Evolutionary conservation across 2,797 vertebrate species (phyloP), one percentile per base, ranked within the genome.

Genomic region (Urophycis tenuis): DNA sequence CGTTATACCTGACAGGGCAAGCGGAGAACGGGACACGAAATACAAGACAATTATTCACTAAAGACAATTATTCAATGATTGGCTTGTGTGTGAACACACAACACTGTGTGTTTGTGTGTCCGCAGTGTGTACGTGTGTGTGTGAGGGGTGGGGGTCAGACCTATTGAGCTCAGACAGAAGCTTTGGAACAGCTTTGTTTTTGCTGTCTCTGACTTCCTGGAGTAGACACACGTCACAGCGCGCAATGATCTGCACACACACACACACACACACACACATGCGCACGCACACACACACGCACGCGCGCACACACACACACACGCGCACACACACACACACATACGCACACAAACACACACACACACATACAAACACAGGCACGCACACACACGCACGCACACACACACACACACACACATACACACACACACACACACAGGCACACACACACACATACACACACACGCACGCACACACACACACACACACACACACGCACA

Each of bases 191-290:
- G 93, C 94, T 69, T 75, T 85, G 0, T 86, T 86, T 78, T 88
- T 92, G 15, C 73, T 79, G 81, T 95, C 94, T 79, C 93, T 90
- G 71, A 95, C 94, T 77, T 95, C 94, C 84, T 94, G 93, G 71
- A 95, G 91, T 73, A 94, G 81, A 76, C 88, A 89, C 25, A 95
- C 88, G 3, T 95, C 93, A 81, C 92, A 95, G 70, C 94, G 93
- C 35, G 88, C 45, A n/a, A 95, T 85, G 77, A 95, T 93, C 94
- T 95, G 83, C 60, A n/a, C 75, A 76, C 45, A 34, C 74, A 35
- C 74, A 30, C 29, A 75, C 36, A 15, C 70, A 75, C 36, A 71
- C 70, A 74, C 41, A 53, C 73, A 53, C 73, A 74, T 41, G 53
- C 73, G 53, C 41, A 74, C 73, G 49, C 73, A 74, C 73, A 74